Percentiles rank a stretch among this genome's conserved stretches.
Evolutionary conservation across 1,140 invertebrate genomes (phyloP).

Genomic region (Drosophila sproati): DNA sequence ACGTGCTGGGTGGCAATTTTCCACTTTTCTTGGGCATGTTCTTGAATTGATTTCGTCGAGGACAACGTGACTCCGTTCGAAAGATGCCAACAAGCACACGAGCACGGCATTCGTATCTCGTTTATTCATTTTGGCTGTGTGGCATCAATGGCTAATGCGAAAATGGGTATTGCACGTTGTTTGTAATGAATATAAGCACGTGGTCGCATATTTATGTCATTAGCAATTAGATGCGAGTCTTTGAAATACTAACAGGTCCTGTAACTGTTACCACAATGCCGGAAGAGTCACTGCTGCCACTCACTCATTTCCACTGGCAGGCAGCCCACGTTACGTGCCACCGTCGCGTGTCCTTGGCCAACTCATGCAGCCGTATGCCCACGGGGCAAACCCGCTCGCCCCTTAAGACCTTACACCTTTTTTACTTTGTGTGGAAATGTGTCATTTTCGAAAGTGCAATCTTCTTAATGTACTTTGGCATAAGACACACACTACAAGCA

Average conservation of each 20-base stretch:
- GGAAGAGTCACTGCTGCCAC: slow-evolving; percentile 32
- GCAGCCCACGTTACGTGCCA: background rate
- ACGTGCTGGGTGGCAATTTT: slow-evolving; percentile 43
- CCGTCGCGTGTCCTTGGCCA: background rate
- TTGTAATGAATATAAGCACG: slow-evolving; percentile 72
- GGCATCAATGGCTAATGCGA: slow-evolving; percentile 75
- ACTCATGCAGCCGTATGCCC: too few relatives aligned
- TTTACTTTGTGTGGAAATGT: slow-evolving; percentile 56
- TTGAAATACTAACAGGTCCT: slow-evolving; percentile 29
- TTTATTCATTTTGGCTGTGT: slow-evolving; percentile 63
- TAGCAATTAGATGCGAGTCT: slow-evolving; percentile 61
- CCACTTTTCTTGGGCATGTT: slow-evolving; percentile 30
- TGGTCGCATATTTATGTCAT: slow-evolving; percentile 68
- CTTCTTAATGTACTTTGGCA: slow-evolving; percentile 75
- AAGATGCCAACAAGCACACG: background rate
- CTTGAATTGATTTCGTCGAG: slow-evolving; percentile 47
- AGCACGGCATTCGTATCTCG: slow-evolving; percentile 36
- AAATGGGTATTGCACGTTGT: slow-evolving; percentile 69
- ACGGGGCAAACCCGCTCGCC: background rate
- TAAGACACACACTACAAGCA: slow-evolving; percentile 40
- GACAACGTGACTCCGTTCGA: slow-evolving; percentile 41
- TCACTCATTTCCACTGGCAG: background rate
- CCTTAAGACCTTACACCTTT: slow-evolving; percentile 27
- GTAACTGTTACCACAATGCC: slow-evolving; percentile 8
- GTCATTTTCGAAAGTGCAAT: slow-evolving; percentile 79